A percentile compares a stretch with the other conserved stretches of the same genome.
Conservation (phyloP, 1,140 invertebrate species). For the Listronotus oregonensis region DNA sequence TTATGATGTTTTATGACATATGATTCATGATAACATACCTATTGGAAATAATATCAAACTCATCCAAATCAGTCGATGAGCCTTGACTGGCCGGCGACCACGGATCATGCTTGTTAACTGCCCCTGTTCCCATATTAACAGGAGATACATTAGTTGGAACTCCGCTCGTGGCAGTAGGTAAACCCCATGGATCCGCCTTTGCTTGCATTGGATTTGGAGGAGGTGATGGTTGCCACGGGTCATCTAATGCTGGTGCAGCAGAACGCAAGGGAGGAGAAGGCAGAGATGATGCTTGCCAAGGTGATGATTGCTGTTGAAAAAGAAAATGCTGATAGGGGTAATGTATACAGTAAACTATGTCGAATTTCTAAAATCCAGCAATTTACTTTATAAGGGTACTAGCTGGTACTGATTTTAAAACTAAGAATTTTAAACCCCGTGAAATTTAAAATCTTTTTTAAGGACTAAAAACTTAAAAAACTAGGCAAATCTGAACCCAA, state of each 20-base stretch:
- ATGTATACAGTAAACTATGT: too few relatives aligned
- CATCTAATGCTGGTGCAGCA: slow-evolving; percentile 13
- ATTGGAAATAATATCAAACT: slow-evolving; percentile 83
- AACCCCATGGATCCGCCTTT: slow-evolving; percentile 60
- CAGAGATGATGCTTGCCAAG: slow-evolving; percentile 43
- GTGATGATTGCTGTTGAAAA: slow-evolving; percentile 37
- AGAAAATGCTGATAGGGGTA: background rate
- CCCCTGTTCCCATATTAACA: slow-evolving; percentile 13
- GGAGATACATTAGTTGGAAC: slow-evolving; percentile 51
- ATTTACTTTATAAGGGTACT: too few relatives aligned
- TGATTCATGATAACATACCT: slow-evolving; percentile 57
- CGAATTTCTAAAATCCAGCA: too few relatives aligned
- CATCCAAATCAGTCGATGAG: slow-evolving; percentile 76
- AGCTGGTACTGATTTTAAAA: too few relatives aligned
- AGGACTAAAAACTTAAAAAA: too few relatives aligned
- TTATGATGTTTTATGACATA: too few relatives aligned
- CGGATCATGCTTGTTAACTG: slow-evolving; percentile 48
- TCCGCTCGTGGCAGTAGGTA: slow-evolving; percentile 40
- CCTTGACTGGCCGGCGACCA: slow-evolving; percentile 58
- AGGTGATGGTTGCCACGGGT: slow-evolving; percentile 40
- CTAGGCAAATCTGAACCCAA: too few relatives aligned
- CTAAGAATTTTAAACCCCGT: too few relatives aligned
- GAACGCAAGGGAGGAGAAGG: slow-evolving; percentile 32
- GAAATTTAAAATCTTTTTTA: too few relatives aligned
- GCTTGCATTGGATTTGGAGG: slow-evolving; percentile 43